Evolutionary conservation across 2,113 vertebrate genomes (phyloP), one percentile per base, ranked within the genome.

Genomic region (Microtus ochrogaster): DNA sequence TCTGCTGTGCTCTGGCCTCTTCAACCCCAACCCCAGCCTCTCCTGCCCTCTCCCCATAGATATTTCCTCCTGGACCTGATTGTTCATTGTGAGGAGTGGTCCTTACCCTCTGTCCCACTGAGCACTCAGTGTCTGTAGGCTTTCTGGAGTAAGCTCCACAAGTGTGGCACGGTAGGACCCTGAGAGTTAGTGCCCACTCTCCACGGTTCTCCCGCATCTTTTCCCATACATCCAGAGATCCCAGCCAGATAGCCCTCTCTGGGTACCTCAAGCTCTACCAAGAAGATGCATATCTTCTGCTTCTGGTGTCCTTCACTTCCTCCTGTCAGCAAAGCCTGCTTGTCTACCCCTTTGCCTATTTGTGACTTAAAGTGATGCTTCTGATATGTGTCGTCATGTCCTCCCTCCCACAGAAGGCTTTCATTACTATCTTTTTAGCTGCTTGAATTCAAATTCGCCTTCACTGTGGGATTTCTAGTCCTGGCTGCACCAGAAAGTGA

Each of bases 361-460:
- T 90, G 61, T 39, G n/a, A 81, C 11, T 52, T 0, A n/a, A 72
- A 47, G 10, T 21, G 41, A 39, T 88, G 84, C 16, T 93, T 93
- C 73, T 68, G 52, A 3, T 9, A 33, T 10, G 16, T 17, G 79
- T 33, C 55, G 70, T 63, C 68, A 22, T 33, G 9, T 36, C 28
- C 44, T 95, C 30, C 16, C 21, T 24, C 28, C 63, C 7, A 0
- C 55, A 58, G 17, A 44, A 49, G 39, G 14, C 52, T 66, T 0
- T 44, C 36, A 39, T 90, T 26, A 77, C 70, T 81, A n/a, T 2
- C 33, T 49, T 22, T 14, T 17, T 89, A 88, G 33, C 58, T 14
- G 73, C 11, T 92, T 36, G 87, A 26, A 41, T 87, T 81, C 91
- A 90, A 89, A 94, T 89, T 72, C 41, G 52, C 74, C 19, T 82